Evolutionary conservation across 2,113 vertebrate species (phyloP), one percentile per base, ranked within the genome.

Genomic region (Prinia subflava): DNA sequence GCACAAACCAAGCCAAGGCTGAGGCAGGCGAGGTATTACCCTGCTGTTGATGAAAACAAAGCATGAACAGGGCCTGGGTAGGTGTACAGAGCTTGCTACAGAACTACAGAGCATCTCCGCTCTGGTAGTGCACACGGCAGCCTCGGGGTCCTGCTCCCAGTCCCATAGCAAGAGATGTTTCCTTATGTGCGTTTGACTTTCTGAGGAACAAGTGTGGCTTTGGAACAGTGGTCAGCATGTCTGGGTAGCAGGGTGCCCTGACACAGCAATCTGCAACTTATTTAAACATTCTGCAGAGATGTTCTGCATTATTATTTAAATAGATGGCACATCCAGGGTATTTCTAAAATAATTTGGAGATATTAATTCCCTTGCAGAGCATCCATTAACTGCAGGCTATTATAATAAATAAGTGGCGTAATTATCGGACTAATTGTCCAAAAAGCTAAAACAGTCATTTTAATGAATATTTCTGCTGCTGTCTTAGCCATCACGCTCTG

Each of bases 351-450:
- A 91, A 93, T 87, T 91, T 68, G 44, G 25, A 92, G 17, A 49
- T 53, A 90, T 82, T 85, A 87, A 95, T 93, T 96, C 37, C n/a
- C 70, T 93, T 76, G 70, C 42, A 75, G 76, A 92, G 10, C 65
- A 95, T 82, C 49, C 90, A 93, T 92, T 94, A 96, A 87, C 85
- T 89, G 46, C n/a, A 91, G 70, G 67, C 70, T 90, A 85, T 95
- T 94, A 93, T 83, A 96, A 95, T 91, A 96, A 96, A 71, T 95
- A 91, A 96, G 69, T 75, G 84, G 47, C 2, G 5, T 84, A 92
- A 92, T 95, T 91, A 94, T 93, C 1, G 0, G 46, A 62, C 75
- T 95, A 95, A 94, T 93, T 85, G 62, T 87, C 87, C 71, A 82
- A 88, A 87, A 87, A 90, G 44, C 82, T 82, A 57, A 87, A 94